A percentile compares a stretch with the other conserved stretches of the same genome.
phyloP scores from a whole-genome alignment of 1,140 invertebrate species.

The Ruditapes philippinarum region DNA sequence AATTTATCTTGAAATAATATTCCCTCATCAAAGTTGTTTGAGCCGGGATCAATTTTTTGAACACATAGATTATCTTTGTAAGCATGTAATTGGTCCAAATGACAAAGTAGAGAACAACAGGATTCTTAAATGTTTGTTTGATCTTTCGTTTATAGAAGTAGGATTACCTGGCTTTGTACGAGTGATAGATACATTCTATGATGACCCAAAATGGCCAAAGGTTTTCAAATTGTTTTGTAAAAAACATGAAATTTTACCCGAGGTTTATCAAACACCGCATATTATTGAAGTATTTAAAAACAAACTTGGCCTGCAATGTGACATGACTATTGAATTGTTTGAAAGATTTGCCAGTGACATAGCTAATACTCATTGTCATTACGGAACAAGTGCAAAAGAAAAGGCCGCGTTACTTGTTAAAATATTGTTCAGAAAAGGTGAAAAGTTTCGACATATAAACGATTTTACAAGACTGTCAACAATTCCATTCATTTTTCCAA shows the following conservation, averaged over 20 bases:
- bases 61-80: conserved; percentile 2
- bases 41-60: neutral
- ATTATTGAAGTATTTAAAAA: neutral
- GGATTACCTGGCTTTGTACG: neutral
- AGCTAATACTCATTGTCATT: neutral
- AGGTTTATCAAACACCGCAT: neutral
- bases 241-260: conserved; percentile 11
- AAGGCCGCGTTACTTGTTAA: neutral
- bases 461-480: neutral
- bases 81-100: neutral
- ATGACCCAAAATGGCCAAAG: neutral
- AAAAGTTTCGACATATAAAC: neutral
- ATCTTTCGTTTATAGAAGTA: neutral
- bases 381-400: neutral
- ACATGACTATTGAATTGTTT: neutral
- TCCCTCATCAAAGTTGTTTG: neutral
- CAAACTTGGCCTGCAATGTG: neutral
- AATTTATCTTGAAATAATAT: neutral
- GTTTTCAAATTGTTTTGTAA: neutral
- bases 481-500: neutral
- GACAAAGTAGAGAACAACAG: neutral
- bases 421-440: neutral
- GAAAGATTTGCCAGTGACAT: conserved; percentile 28
- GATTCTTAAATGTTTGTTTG: neutral
- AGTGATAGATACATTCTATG: neutral